Conservation (phyloP, 2,113 vertebrate species). For the Rhegmatorhina hoffmannsi region DNA sequence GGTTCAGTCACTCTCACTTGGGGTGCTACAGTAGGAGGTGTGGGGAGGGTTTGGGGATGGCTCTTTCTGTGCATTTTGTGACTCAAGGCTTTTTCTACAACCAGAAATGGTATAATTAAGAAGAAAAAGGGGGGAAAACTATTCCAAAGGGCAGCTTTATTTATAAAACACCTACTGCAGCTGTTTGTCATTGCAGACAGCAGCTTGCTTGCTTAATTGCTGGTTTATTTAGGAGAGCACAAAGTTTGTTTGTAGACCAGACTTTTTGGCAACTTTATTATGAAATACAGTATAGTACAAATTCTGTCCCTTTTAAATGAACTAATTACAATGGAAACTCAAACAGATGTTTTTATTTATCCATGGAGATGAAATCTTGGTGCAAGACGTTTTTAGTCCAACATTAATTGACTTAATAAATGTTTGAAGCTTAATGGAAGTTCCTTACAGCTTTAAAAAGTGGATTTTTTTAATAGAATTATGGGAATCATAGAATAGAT, state of each 20-base stretch:
- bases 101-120: neutral
- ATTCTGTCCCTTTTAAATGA: neutral
- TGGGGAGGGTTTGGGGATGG: neutral
- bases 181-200: neutral
- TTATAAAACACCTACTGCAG: neutral
- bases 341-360: neutral
- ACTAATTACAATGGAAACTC: neutral
- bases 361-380: neutral
- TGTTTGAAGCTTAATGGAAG: neutral
- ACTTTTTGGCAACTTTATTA: neutral
- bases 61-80: neutral
- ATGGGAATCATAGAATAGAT: neutral
- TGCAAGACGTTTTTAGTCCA: neutral
- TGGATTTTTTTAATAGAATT: neutral
- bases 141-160: neutral
- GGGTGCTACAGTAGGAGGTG: no score
- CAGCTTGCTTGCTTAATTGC: neutral
- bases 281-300: neutral
- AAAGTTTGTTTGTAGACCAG: neutral
- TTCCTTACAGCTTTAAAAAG: neutral
- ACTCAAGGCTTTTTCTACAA: neutral
- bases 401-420: neutral
- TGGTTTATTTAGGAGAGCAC: neutral
- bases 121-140: neutral
- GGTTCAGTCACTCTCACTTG: neutral